These are phyloP conservation scores for Pheosia tremula DNA, from an alignment of 2,888 invertebrate genomes.

Conservation along the genomic window DNA sequence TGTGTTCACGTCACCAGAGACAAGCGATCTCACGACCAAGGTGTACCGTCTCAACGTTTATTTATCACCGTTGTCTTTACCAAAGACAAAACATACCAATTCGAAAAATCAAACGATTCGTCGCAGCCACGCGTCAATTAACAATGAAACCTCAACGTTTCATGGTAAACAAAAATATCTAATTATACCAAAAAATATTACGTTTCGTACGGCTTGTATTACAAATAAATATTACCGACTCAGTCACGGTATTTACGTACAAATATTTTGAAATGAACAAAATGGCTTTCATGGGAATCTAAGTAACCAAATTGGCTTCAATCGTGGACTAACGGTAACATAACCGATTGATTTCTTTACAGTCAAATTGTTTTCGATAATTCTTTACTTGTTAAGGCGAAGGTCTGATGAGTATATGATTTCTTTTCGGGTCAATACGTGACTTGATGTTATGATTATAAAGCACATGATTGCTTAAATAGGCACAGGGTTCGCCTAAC, in stretches of 20 bases:
- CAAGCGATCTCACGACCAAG: background rate
- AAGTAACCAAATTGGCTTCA: conserved; percentile 49
- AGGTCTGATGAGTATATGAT: conserved; percentile 16
- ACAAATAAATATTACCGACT: conserved; percentile 65
- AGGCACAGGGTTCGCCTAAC: no score
- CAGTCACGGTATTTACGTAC: conserved; percentile 62
- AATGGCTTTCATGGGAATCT: conserved; percentile 68
- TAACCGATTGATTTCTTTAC: conserved; percentile 70
- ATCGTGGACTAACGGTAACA: conserved; percentile 64
- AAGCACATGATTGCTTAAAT: no score
- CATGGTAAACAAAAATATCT: conserved; percentile 38
- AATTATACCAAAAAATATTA: conserved; percentile 25
- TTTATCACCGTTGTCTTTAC: background rate
- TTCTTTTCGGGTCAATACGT: no score
- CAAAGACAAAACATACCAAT: background rate
- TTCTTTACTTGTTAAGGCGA: conserved; percentile 59
- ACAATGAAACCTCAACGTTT: conserved; percentile 21
- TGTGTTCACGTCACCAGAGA: background rate
- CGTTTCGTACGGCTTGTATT: conserved; percentile 47
- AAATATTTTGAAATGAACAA: conserved; percentile 57
- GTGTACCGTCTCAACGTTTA: background rate
- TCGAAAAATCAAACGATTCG: conserved; percentile 36
- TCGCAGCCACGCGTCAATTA: conserved; percentile 19
- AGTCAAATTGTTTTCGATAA: conserved; percentile 64
- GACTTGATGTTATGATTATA: no score